Evolutionary conservation across 2,797 vertebrate genomes (phyloP).

Genomic region (Myotis findleyi): DNA sequence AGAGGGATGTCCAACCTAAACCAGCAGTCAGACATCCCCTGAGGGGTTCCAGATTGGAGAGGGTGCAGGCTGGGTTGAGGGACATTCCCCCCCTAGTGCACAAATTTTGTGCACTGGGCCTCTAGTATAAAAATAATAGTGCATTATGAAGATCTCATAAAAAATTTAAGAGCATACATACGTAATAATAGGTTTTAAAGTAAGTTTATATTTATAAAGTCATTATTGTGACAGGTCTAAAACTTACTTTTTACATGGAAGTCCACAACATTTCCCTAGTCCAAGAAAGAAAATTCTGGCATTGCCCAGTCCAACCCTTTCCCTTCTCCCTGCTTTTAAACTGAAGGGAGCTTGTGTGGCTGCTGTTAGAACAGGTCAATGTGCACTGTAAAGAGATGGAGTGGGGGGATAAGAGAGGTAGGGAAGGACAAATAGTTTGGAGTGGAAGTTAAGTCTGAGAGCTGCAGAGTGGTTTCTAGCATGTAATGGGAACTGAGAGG

Average conservation of each 20-base stretch:
- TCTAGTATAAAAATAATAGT: not conserved
- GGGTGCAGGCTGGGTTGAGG: too few relatives aligned
- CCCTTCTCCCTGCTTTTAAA: not conserved
- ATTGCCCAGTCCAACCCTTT: not conserved
- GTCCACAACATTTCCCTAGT: not conserved
- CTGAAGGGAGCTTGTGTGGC: not conserved
- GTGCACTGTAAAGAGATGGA: not conserved
- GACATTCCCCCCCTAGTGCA: not conserved
- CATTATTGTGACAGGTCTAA: conserved; percentile 2
- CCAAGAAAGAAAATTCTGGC: not conserved
- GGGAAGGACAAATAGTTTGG: not conserved
- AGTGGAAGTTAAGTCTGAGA: not conserved
- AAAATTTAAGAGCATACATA: not conserved
- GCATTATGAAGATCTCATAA: not conserved
- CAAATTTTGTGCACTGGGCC: too few relatives aligned
- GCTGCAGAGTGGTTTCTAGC: not conserved
- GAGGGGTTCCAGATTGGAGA: too few relatives aligned
- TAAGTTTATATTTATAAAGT: not conserved
- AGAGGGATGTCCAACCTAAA: too few relatives aligned
- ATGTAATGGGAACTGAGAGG: not conserved
- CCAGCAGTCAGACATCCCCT: too few relatives aligned
- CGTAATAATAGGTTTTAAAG: not conserved
- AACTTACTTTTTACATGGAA: not conserved
- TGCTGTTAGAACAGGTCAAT: not conserved
- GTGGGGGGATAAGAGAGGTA: not conserved